Base-by-base conservation (phyloP, 1,140 invertebrate species). In the Andrena cerasifolii region DNA sequence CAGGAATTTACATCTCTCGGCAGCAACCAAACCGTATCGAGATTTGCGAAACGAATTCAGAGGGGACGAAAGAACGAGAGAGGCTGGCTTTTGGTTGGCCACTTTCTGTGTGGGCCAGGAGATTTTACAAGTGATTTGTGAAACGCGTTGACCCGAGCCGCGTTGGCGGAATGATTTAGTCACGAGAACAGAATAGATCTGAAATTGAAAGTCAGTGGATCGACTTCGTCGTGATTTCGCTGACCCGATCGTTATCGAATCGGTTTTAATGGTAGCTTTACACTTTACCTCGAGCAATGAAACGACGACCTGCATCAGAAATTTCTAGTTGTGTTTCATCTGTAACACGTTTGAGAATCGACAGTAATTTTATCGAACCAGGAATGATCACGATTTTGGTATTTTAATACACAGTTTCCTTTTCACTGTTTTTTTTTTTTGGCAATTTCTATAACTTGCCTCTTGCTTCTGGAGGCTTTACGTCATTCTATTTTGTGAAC, bases 121-220 rank as follows among this genome's bases (percentile, higher is more conserved):
- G 47, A 53, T 82, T 80, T 63, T 53, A 36, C 68, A 71, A 77
- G 58, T 18, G 70, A 65, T 81, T 71, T 68, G 51, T 65, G 72
- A 82, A 70, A 45, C 58, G 8, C 21, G n/a, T 31, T 73, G 68
- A 28, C 66, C 31, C 16, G 36, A 58, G 36, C 14, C 16, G 14
- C n/a, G 31, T 76, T 47, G 51, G 43, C 2, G 45, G n/a, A 36
- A n/a, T 7, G 58, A 72, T 51, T 51, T 51, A 36, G 21, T 45
- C 31, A 24, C 21, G 45, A 6, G 21, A 16, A 72, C 28, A 28
- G 24, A 45, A 45, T 54, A 24, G 61, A 65, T 74, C 49, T 24
- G 49, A 45, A 45, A 74, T 65, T 56, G 72, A 65, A 74, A 74
- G 49, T 66, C 47, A 66, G 54, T 56, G 47, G 65, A 21, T 14